phyloP scores from a whole-genome alignment of 1,140 invertebrate genomes.

The Formica exsecta region DNA sequence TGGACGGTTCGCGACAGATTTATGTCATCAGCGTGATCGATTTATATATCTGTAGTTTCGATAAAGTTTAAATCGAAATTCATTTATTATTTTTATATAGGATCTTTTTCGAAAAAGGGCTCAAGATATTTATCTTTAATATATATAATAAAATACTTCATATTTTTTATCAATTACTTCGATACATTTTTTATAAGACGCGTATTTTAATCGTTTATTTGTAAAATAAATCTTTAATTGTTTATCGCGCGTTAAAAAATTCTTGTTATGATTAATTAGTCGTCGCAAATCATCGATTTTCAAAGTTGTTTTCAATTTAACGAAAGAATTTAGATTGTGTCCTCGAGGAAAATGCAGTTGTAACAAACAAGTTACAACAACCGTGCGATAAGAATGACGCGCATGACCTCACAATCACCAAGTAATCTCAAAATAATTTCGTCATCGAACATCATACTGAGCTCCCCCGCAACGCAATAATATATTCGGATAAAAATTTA shows the following conservation, averaged over 20 bases:
- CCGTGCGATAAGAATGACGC: constrained; percentile 44
- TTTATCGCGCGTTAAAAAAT: neutral
- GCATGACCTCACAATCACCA: neutral
- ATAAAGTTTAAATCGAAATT: too few species aligned
- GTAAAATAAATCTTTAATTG: neutral
- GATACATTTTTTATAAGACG: neutral
- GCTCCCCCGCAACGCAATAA: neutral
- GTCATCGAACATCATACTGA: neutral
- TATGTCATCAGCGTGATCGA: neutral
- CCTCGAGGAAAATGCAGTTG: neutral
- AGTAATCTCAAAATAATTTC: constrained; percentile 45
- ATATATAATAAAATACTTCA: neutral
- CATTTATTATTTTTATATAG: too few species aligned
- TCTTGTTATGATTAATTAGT: neutral
- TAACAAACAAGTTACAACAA: constrained; percentile 50
- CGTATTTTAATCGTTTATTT: neutral
- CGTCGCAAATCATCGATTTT: neutral
- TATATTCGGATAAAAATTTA: neutral
- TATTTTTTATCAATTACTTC: neutral
- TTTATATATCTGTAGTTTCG: too few species aligned
- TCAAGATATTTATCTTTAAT: neutral
- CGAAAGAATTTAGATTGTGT: neutral
- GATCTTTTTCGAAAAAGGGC: too few species aligned
- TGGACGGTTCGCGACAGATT: neutral
- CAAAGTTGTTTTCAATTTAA: constrained; percentile 10